These are phyloP conservation scores for Lacerta agilis DNA, from an alignment of 2,797 vertebrate genomes.

Conservation along the genomic window DNA sequence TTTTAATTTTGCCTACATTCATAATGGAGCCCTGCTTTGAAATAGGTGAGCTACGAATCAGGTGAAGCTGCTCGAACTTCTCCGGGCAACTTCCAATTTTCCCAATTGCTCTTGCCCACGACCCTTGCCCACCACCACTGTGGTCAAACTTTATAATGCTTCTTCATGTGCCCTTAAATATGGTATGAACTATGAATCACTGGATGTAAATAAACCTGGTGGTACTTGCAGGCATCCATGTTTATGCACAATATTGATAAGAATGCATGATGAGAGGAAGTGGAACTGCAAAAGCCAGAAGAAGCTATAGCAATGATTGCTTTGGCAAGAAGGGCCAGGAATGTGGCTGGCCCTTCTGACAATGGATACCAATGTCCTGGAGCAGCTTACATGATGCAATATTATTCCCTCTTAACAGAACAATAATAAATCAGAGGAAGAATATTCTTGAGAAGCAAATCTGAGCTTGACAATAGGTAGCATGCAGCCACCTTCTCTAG, in stretches of 20 bases:
- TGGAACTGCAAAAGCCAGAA: neutral
- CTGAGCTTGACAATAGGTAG: slow-evolving; percentile 29
- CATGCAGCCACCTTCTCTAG: slow-evolving; percentile 56
- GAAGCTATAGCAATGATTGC: neutral
- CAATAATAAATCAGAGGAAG: slow-evolving; percentile 50
- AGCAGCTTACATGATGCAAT: slow-evolving; percentile 38
- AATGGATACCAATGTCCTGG: slow-evolving; percentile 20
- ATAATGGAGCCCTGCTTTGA: neutral
- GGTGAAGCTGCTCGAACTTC: neutral
- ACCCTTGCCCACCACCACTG: too few species aligned
- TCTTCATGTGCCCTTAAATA: neutral
- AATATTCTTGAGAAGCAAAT: slow-evolving; percentile 53
- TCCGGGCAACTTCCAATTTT: neutral
- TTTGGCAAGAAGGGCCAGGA: neutral
- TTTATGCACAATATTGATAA: neutral
- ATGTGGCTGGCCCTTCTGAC: neutral
- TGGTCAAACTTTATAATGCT: neutral
- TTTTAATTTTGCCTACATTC: neutral
- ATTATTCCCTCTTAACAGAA: slow-evolving; percentile 27
- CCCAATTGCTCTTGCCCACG: neutral
- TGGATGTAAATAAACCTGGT: neutral
- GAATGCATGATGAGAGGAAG: too few species aligned
- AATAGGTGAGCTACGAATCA: neutral
- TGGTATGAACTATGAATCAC: neutral
- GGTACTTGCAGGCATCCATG: neutral